Base-by-base conservation (phyloP, 2,888 invertebrate genomes). In the Gordius sp. region DNA sequence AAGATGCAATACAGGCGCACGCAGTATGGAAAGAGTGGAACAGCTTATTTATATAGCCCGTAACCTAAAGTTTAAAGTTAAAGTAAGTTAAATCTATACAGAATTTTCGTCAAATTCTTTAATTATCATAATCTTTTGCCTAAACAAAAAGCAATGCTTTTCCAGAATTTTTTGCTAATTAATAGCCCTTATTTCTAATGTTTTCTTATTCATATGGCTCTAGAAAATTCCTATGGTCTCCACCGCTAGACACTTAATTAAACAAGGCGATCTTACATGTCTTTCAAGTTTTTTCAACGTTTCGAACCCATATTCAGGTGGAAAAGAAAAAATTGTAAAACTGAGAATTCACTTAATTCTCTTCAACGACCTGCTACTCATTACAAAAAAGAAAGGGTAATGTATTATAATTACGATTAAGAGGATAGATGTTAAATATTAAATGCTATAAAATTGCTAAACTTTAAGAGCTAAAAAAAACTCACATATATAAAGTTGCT, bases 351-450 rank as follows among this genome's bases (percentile, higher is more conserved):
- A 47, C 23, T 4, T 47, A 4, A 47, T 47, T n/a, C 20, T 47
- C 16, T 47, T 47, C 47, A 47, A 20, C 23, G 47, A 47, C 20
- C 20, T 47, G 4, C 8, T 47, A 4, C 20, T 47, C 4, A 47
- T 47, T n/a, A 47, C 47, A 13, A 47, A 47, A 47, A 13, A 23
- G 4, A 47, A 47, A 23, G 20, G 47, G 47, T 47, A 47, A 13
- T 13, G n/a, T n/a, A n/a, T n/a, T n/a, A n/a, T n/a, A n/a, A n/a
- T n/a, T n/a, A n/a, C n/a, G n/a, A n/a, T n/a, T n/a, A n/a, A n/a
- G n/a, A n/a, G n/a, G n/a, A n/a, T n/a, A n/a, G n/a, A n/a, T n/a
- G n/a, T n/a, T n/a, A n/a, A n/a, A n/a, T n/a, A n/a, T n/a, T n/a
- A n/a, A n/a, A n/a, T n/a, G n/a, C n/a, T n/a, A n/a, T n/a, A n/a